A percentile compares a stretch with the other conserved stretches of the same genome.
These are phyloP conservation scores for Myotis myotis DNA, from an alignment of 2,797 vertebrate species.

Conservation along the genomic window DNA sequence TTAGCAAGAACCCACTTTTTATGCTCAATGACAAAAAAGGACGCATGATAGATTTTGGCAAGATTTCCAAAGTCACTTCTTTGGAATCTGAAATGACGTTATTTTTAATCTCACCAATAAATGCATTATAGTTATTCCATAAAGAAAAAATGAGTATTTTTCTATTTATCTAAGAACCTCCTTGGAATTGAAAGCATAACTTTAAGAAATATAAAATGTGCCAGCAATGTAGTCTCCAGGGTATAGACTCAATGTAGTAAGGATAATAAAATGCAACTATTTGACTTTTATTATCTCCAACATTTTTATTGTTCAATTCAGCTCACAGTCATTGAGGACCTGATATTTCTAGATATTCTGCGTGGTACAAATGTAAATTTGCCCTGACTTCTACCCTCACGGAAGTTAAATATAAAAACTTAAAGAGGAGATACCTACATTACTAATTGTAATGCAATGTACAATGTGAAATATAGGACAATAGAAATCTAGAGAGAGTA, in stretches of 20 bases:
- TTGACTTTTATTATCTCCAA: slow-evolving; percentile 51
- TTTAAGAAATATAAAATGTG: slow-evolving; percentile 55
- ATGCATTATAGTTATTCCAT: slow-evolving; percentile 57
- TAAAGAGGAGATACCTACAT: not conserved
- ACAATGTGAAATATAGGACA: not conserved
- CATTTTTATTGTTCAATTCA: slow-evolving; percentile 52
- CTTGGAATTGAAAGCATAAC: slow-evolving; percentile 43
- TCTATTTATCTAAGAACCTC: slow-evolving; percentile 59
- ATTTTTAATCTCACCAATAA: slow-evolving; percentile 66
- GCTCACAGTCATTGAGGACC: not conserved
- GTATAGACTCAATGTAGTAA: slow-evolving; percentile 29
- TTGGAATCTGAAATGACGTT: slow-evolving; percentile 49
- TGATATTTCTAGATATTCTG: not conserved
- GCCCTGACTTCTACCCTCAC: not conserved
- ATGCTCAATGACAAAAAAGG: slow-evolving; percentile 11
- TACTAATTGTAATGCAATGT: not conserved
- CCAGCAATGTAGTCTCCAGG: slow-evolving; percentile 2
- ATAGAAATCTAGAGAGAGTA: not conserved
- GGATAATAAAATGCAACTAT: slow-evolving; percentile 56
- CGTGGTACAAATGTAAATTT: slow-evolving; percentile 17
- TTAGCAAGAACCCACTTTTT: slow-evolving; percentile 45
- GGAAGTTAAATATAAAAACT: slow-evolving; percentile 5
- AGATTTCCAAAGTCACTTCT: slow-evolving; percentile 48
- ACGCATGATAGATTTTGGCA: slow-evolving; percentile 49
- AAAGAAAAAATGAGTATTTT: slow-evolving; percentile 54